Percentiles rank a stretch among this genome's conserved stretches.
Evolutionary conservation across 2,888 invertebrate species (phyloP).

Genomic region (Criorhina ranunculi): DNA sequence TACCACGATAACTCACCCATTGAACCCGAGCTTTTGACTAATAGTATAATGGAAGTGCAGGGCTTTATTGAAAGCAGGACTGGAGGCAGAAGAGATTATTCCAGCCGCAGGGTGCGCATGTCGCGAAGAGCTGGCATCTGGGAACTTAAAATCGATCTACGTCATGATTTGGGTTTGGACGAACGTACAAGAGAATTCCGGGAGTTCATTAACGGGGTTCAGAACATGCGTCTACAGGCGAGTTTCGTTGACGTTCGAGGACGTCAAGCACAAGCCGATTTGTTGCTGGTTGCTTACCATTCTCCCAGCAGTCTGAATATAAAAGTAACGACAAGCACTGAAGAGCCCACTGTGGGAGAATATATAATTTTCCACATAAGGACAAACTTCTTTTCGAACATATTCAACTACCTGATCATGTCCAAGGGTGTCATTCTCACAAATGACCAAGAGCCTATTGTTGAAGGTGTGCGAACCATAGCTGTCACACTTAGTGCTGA

Average conservation of each 20-base stretch:
- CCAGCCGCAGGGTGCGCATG: constrained; percentile 87
- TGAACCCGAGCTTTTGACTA: constrained; percentile 87
- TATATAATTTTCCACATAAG: constrained; percentile 97
- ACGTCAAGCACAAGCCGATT: constrained; percentile 88
- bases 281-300: constrained; percentile 91
- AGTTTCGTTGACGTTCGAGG: constrained; percentile 89
- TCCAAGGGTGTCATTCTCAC: constrained; percentile 96
- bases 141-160: constrained; percentile 92
- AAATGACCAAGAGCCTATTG: constrained; percentile 93
- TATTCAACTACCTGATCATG: constrained; percentile 95
- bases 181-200: constrained; percentile 86
- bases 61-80: constrained; percentile 87
- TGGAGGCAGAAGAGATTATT: constrained; percentile 88
- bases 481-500: constrained; percentile 93
- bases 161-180: constrained; percentile 86
- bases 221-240: constrained; percentile 89
- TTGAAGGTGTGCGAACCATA: constrained; percentile 90
- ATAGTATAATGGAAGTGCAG: constrained; percentile 88
- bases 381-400: constrained; percentile 94
- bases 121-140: constrained; percentile 91
- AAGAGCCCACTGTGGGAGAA: constrained; percentile 94
- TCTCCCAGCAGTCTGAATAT: constrained; percentile 93
- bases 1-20: constrained; percentile 96
- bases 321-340: constrained; percentile 93
- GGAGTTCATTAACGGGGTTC: constrained; percentile 88